Evolutionary conservation across 1,140 invertebrate genomes (phyloP).

Genomic region (Akabosia matsudoensis): DNA sequence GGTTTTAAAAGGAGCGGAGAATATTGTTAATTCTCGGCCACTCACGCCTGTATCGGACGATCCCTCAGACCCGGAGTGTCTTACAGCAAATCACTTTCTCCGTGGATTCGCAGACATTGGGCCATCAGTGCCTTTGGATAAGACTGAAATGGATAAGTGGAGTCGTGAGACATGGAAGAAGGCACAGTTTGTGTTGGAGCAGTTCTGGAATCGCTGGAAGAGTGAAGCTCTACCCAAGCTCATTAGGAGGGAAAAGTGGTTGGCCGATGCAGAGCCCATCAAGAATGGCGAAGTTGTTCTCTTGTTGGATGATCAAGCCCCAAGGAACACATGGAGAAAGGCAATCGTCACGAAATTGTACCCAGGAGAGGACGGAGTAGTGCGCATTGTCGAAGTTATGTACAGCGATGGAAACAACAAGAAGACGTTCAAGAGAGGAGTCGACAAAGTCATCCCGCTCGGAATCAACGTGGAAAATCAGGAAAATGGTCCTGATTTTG

Average conservation of each 20-base stretch:
- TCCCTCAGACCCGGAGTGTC: conserved; percentile 33
- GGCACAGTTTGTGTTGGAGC: conserved; percentile 18
- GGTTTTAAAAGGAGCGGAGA: conserved; percentile 42
- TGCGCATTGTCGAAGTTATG: neutral
- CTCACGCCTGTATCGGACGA: conserved; percentile 39
- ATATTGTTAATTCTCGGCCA: conserved; percentile 46
- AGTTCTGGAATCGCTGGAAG: conserved; percentile 18
- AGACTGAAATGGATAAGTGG: neutral
- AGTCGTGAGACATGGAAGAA: neutral
- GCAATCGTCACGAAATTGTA: neutral
- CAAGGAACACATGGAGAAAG: neutral
- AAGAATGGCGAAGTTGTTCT: neutral
- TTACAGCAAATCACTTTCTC: conserved; percentile 47
- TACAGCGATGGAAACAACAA: neutral
- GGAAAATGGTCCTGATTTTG: neutral
- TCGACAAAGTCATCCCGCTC: neutral
- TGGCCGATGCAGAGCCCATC: neutral
- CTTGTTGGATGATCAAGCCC: neutral
- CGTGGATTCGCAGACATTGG: neutral
- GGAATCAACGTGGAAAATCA: neutral
- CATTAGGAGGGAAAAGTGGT: neutral
- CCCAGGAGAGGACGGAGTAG: neutral
- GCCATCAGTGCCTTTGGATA: neutral
- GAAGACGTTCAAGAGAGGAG: neutral
- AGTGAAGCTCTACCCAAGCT: neutral